Conservation (phyloP, 2,113 vertebrate genomes). For the Sturnus vulgaris region DNA sequence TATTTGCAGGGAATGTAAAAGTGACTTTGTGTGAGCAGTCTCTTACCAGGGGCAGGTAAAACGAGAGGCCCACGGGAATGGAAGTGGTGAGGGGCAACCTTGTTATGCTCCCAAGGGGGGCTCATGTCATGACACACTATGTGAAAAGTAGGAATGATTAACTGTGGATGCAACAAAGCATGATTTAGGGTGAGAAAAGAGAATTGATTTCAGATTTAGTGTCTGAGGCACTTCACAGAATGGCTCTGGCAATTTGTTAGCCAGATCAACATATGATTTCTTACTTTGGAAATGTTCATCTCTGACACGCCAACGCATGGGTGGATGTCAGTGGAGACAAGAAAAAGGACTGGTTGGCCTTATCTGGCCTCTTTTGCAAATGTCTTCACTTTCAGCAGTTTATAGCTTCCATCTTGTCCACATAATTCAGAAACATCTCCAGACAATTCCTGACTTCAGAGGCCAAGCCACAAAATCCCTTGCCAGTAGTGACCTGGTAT, state of each 20-base stretch:
- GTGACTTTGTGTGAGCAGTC: background rate
- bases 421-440: background rate
- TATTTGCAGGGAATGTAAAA: background rate
- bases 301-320: accelerated
- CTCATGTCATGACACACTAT: accelerated
- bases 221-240: background rate
- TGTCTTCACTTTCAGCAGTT: background rate
- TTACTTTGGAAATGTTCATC: background rate
- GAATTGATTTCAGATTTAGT: background rate
- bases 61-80: background rate
- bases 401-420: background rate
- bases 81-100: background rate
- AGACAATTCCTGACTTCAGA: background rate
- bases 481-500: background rate
- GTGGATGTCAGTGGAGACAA: background rate
- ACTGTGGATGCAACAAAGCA: background rate
- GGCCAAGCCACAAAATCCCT: background rate
- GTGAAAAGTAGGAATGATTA: background rate
- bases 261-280: background rate
- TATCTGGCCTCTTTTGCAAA: background rate
- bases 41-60: background rate
- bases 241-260: constrained; percentile 1
- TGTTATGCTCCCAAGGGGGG: background rate
- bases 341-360: background rate
- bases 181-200: background rate